Conservation (phyloP, 2,888 invertebrate species). For the Biston betularia region DNA sequence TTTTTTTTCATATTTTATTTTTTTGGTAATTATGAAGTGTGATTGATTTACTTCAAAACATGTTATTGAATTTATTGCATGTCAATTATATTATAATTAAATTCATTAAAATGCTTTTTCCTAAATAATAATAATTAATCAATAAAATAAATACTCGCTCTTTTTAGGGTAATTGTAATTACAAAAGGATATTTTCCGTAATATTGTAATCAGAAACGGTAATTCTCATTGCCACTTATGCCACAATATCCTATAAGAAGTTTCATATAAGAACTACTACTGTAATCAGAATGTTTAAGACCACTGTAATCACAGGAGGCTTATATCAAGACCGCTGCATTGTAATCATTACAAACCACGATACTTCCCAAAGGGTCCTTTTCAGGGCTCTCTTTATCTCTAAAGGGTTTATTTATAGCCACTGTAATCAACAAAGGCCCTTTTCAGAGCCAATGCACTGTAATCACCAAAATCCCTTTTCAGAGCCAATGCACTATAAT, state of each 20-base stretch:
- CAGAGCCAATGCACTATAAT: constrained; percentile 31
- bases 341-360: too few species aligned
- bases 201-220: constrained; percentile 25
- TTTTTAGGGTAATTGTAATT: constrained; percentile 20
- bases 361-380: too few species aligned
- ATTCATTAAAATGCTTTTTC: constrained; percentile 2
- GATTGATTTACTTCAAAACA: not conserved
- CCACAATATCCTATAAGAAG: too few species aligned
- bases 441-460: constrained; percentile 18
- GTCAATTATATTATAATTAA: not conserved
- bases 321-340: too few species aligned
- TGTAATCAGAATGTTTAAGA: too few species aligned
- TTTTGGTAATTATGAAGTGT: not conserved
- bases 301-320: too few species aligned
- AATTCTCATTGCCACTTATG: constrained; percentile 33
- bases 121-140: too few species aligned
- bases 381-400: too few species aligned
- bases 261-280: too few species aligned
- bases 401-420: constrained; percentile 6
- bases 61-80: not conserved
- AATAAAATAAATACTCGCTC: not conserved
- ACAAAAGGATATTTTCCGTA: constrained; percentile 13
- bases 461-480: constrained; percentile 35
- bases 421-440: constrained; percentile 8
- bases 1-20: not conserved